Conservation (phyloP, 1,140 invertebrate genomes). For the Drosophila jambulina region DNA sequence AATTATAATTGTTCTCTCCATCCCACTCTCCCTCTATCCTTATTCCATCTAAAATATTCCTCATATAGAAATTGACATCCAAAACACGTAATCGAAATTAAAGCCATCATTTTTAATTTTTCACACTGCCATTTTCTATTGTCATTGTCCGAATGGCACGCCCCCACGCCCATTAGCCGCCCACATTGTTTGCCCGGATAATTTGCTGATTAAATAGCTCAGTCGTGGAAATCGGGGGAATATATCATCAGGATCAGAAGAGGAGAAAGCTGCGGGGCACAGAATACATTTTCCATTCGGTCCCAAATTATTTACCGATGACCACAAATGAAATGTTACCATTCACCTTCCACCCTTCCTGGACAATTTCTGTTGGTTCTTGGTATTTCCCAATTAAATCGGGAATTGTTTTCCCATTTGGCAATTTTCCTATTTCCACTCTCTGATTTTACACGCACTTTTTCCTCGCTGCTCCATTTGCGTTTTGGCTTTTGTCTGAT, state of each 20-base stretch:
- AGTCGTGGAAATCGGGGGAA: constrained; percentile 11
- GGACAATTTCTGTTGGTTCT: constrained; percentile 5
- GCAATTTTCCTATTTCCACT: not conserved
- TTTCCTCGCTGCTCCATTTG: not conserved
- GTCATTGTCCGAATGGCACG: constrained; percentile 10
- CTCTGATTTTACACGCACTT: not conserved
- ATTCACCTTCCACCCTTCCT: not conserved
- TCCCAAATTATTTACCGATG: constrained; percentile 52
- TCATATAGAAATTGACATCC: not conserved
- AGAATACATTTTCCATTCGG: constrained; percentile 7
- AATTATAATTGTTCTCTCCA: not conserved
- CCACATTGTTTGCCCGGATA: constrained; percentile 30
- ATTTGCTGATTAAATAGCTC: constrained; percentile 48
- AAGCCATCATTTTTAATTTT: constrained; percentile 3
- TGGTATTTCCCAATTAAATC: constrained; percentile 33
- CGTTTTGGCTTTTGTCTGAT: constrained; percentile 31
- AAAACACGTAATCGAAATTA: not conserved
- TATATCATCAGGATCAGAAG: constrained; percentile 14
- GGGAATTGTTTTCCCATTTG: constrained; percentile 27
- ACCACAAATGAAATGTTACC: constrained; percentile 44
- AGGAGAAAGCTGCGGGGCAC: not conserved
- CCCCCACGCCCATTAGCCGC: constrained; percentile 3
- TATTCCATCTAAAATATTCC: not conserved
- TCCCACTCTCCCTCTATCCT: not conserved
- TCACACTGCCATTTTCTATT: constrained; percentile 11